Conservation (phyloP, 2,888 invertebrate species). For the Coleophora deauratella region DNA sequence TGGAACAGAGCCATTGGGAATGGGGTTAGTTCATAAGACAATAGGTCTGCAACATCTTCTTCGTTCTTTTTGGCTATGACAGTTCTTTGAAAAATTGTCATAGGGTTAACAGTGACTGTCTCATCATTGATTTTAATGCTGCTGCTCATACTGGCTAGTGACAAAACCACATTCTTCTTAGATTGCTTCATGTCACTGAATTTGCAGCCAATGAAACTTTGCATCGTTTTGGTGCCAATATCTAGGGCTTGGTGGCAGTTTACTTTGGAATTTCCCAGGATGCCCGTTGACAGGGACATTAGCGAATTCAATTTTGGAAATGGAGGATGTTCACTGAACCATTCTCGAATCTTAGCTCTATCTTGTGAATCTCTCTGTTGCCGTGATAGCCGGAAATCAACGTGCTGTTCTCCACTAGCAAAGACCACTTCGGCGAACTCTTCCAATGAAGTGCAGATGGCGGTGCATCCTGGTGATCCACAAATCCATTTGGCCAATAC, state of each 20-base stretch:
- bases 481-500: neutral
- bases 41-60: constrained; percentile 1
- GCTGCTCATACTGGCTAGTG: neutral
- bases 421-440: neutral
- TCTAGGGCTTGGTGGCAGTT: neutral
- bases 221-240: neutral
- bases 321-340: constrained; percentile 3
- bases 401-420: neutral
- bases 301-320: neutral
- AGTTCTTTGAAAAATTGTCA: constrained; percentile 1
- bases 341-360: neutral
- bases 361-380: constrained; percentile 2
- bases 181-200: neutral
- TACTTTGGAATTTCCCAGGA: constrained; percentile 1
- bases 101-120: constrained; percentile 2
- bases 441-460: neutral
- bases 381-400: neutral
- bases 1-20: constrained; percentile 6
- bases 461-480: neutral
- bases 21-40: constrained; percentile 3
- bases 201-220: neutral
- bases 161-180: neutral
- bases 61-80: constrained; percentile 1
- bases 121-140: neutral
- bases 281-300: constrained; percentile 1